Evolutionary conservation across 2,888 invertebrate genomes (phyloP).

Genomic region (Dexiosoma caninum): DNA sequence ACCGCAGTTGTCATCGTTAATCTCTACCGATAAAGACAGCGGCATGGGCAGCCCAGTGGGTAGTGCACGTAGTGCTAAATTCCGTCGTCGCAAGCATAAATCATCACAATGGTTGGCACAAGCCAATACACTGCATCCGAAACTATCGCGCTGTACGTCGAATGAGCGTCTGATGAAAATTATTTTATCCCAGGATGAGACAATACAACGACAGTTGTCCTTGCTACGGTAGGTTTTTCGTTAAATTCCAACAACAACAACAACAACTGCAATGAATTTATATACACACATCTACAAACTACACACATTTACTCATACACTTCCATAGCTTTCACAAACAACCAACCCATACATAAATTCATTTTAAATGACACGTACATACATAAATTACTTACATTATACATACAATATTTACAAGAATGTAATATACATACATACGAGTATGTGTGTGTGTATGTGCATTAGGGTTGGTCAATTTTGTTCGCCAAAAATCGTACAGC

Average conservation of each 20-base stretch:
- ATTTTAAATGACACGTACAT: constrained; percentile 1
- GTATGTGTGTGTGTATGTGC: no score
- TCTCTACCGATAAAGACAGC: constrained; percentile 75
- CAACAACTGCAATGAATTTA: not conserved
- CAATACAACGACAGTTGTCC: constrained; percentile 79
- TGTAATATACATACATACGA: no score
- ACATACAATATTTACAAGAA: not conserved
- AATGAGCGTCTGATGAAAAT: constrained; percentile 80
- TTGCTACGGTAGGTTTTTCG: constrained; percentile 72
- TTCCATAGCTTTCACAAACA: not conserved
- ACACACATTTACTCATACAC: not conserved
- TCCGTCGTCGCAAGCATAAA: constrained; percentile 72
- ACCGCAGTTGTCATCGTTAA: constrained; percentile 69
- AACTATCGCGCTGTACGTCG: constrained; percentile 65
- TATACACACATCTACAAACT: not conserved
- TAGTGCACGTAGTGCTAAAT: constrained; percentile 75
- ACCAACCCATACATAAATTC: constrained; percentile 10
- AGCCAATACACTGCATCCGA: constrained; percentile 75
- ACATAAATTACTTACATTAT: not conserved
- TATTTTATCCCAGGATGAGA: constrained; percentile 81
- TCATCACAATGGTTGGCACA: constrained; percentile 70
- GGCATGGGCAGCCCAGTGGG: constrained; percentile 77
- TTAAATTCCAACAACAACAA: not conserved
- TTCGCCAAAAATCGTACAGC: no score
- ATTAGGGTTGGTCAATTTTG: no score